phyloP scores from a whole-genome alignment of 2,797 vertebrate genomes.

The Erpetoichthys calabaricus region DNA sequence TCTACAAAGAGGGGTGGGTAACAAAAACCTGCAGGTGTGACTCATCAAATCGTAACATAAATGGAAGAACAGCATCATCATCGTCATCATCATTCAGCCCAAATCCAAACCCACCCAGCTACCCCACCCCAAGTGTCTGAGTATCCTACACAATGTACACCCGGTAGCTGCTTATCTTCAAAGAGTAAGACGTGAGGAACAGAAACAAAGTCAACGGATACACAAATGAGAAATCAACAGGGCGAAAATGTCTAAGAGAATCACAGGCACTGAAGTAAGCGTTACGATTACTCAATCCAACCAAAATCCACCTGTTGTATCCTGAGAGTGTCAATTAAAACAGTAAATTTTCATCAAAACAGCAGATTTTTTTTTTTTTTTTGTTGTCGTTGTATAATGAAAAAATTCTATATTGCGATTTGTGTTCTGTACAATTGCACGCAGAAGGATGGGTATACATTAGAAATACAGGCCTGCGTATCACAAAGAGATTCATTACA shows the following conservation, averaged over 20 bases:
- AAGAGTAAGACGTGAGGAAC: no score
- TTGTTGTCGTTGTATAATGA: slow-evolving; percentile 84
- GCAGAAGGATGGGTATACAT: slow-evolving; percentile 54
- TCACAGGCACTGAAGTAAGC: slow-evolving; percentile 45
- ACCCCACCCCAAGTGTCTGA: slow-evolving; percentile 17
- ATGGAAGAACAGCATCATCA: not conserved
- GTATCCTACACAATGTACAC: slow-evolving; percentile 12
- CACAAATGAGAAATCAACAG: slow-evolving; percentile 7
- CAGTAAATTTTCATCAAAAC: slow-evolving; percentile 67
- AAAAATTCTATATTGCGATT: slow-evolving; percentile 57
- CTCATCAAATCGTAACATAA: slow-evolving; percentile 5
- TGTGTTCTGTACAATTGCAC: slow-evolving; percentile 64
- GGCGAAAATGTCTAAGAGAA: slow-evolving; percentile 8
- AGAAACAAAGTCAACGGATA: no score
- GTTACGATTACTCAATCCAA: slow-evolving; percentile 40
- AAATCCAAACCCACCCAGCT: not conserved
- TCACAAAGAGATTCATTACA: slow-evolving; percentile 57
- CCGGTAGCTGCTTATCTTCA: slow-evolving; percentile 29
- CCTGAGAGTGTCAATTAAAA: slow-evolving; percentile 93
- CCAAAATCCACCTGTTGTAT: slow-evolving; percentile 70
- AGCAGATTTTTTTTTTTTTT: slow-evolving; percentile 56
- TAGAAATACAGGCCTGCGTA: slow-evolving; percentile 61
- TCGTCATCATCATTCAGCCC: not conserved
- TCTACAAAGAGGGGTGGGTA: slow-evolving; percentile 11
- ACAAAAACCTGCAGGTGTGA: slow-evolving; percentile 18